Percentiles rank a stretch among this genome's conserved stretches.
Conservation (phyloP, 2,797 vertebrate species). For the Leptoclinus maculatus region DNA sequence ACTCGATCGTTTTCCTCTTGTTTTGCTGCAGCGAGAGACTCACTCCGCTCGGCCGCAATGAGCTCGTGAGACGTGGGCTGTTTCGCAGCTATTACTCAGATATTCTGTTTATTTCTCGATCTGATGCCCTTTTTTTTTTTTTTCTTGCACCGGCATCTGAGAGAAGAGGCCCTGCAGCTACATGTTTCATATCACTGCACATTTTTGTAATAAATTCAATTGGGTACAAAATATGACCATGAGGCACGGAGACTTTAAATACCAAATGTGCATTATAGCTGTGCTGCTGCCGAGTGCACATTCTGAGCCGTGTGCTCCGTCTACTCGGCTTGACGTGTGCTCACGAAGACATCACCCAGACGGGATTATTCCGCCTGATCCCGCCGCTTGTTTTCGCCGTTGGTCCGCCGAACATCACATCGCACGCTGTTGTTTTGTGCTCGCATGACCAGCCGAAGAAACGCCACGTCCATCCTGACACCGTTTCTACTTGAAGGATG, state of each 20-base stretch:
- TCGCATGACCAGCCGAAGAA: constrained; percentile 44
- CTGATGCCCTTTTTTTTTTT: constrained; percentile 68
- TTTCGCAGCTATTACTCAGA: constrained; percentile 69
- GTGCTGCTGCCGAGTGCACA: constrained; percentile 67
- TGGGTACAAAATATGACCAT: constrained; percentile 84
- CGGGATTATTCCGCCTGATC: constrained; percentile 73
- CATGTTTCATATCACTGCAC: constrained; percentile 86
- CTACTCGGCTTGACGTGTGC: constrained; percentile 62
- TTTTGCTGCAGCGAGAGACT: constrained; percentile 52
- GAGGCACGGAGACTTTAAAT: constrained; percentile 84
- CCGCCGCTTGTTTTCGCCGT: constrained; percentile 36
- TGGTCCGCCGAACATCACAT: constrained; percentile 44
- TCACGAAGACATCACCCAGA: constrained; percentile 76
- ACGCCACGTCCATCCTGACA: neutral
- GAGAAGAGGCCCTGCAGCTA: constrained; percentile 80
- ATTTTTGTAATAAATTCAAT: constrained; percentile 85
- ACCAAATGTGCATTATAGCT: constrained; percentile 81
- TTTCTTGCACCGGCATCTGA: constrained; percentile 69
- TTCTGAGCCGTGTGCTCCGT: constrained; percentile 57
- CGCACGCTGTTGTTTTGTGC: constrained; percentile 32
- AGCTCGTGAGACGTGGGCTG: constrained; percentile 57
- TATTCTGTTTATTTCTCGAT: constrained; percentile 80
- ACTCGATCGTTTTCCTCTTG: constrained; percentile 30
- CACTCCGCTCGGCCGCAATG: constrained; percentile 62
- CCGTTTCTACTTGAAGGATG: neutral